Percentiles rank a stretch among this genome's conserved stretches.
Conservation (phyloP, 1,140 invertebrate species). For the Cotesia chilonis region DNA sequence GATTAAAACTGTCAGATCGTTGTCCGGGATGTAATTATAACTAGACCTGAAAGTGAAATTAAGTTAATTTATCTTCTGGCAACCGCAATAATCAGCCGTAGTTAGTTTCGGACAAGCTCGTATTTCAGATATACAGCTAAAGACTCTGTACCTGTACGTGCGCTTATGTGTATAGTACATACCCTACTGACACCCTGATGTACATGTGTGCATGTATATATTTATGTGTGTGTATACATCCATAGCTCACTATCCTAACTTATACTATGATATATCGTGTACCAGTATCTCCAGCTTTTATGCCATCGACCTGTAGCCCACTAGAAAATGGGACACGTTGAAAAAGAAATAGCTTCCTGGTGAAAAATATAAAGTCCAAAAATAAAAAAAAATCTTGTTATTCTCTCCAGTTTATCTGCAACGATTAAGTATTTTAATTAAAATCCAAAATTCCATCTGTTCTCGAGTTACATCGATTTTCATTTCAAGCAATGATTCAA, state of each 20-base stretch:
- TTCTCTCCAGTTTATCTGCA: neutral
- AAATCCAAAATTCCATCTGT: no score
- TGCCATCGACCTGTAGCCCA: conserved; percentile 1
- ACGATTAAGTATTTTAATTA: no score
- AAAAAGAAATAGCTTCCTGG: neutral
- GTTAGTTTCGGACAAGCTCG: conserved; percentile 45
- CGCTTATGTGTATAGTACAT: no score
- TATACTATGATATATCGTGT: neutral
- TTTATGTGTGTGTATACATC: no score
- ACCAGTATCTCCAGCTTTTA: conserved; percentile 6
- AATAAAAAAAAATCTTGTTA: neutral
- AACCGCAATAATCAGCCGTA: conserved; percentile 51
- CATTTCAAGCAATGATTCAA: no score
- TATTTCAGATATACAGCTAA: conserved; percentile 27
- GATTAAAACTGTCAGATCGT: conserved; percentile 28
- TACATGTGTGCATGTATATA: no score
- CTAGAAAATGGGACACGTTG: conserved; percentile 2
- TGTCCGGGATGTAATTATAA: conserved; percentile 18
- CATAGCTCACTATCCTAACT: neutral
- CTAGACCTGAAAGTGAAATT: conserved; percentile 44
- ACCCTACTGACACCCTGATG: no score
- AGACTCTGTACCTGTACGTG: conserved; percentile 6
- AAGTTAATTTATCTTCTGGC: conserved; percentile 50
- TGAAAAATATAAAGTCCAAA: neutral
- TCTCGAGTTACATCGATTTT: no score